phyloP scores from a whole-genome alignment of 2,888 invertebrate species.

The Lagria hirta region DNA sequence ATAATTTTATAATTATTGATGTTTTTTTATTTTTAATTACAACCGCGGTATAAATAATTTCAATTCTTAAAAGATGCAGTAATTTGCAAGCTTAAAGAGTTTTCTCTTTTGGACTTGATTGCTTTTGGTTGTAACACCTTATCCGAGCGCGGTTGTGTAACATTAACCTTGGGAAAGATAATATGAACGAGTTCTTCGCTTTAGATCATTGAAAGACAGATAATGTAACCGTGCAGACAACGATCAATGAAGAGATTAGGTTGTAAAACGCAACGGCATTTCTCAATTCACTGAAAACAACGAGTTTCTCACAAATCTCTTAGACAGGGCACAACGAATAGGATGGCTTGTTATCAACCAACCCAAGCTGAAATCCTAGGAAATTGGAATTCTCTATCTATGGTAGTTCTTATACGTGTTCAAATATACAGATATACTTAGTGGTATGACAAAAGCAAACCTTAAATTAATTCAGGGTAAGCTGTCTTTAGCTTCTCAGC shows the following conservation, averaged over 20 bases:
- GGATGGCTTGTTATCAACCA: slow-evolving; percentile 42
- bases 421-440: slow-evolving; percentile 29
- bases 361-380: slow-evolving; percentile 41
- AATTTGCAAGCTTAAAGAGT: too few relatives aligned
- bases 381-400: slow-evolving; percentile 40
- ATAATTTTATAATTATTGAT: too few relatives aligned
- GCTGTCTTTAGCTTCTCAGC: background rate
- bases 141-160: too few relatives aligned
- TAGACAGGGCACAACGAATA: slow-evolving; percentile 34
- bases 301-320: slow-evolving; percentile 29
- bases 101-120: too few relatives aligned
- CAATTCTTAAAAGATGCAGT: too few relatives aligned
- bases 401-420: slow-evolving; percentile 32
- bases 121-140: too few relatives aligned
- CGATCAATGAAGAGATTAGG: slow-evolving; percentile 33
- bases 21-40: too few relatives aligned
- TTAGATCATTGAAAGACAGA: slow-evolving; percentile 24
- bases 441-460: slow-evolving; percentile 12
- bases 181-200: slow-evolving; percentile 5
- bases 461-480: slow-evolving; percentile 13
- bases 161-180: too few relatives aligned
- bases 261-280: slow-evolving; percentile 31
- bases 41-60: too few relatives aligned
- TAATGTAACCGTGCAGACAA: slow-evolving; percentile 29
- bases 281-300: slow-evolving; percentile 31